These are phyloP conservation scores for Hemithea aestivaria DNA, from an alignment of 2,888 invertebrate species.

Conservation along the genomic window DNA sequence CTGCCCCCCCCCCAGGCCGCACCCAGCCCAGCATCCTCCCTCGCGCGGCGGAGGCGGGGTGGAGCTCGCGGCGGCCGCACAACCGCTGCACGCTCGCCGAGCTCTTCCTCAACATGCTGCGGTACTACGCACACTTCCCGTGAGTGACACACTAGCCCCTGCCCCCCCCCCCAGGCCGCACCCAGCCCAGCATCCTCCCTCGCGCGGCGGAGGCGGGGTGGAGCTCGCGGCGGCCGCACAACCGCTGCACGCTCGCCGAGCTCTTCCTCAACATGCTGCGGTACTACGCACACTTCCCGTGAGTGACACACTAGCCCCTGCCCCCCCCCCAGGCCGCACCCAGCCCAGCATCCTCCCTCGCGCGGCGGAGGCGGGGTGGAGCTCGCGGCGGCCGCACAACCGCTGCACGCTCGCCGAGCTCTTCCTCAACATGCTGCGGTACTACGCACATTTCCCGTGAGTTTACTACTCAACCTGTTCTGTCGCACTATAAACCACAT, in stretches of 20 bases:
- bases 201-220: constrained; percentile 83
- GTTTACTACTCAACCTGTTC: no score
- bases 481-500: no score
- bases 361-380: constrained; percentile 82
- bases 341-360: constrained; percentile 88
- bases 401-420: constrained; percentile 88
- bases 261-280: constrained; percentile 83
- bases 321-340: constrained; percentile 87
- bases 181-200: constrained; percentile 88
- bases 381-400: constrained; percentile 76
- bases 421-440: constrained; percentile 82
- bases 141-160: constrained; percentile 40
- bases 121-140: constrained; percentile 90
- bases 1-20: no score
- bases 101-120: constrained; percentile 82
- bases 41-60: constrained; percentile 83
- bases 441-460: constrained; percentile 87
- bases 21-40: no score
- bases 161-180: no score
- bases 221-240: constrained; percentile 71
- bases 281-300: constrained; percentile 89
- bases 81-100: constrained; percentile 89
- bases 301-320: constrained; percentile 33
- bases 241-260: constrained; percentile 87
- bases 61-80: constrained; percentile 58